These are phyloP conservation scores for Steinernema feltiae DNA, from an alignment of 1,140 invertebrate species.

Conservation along the genomic window DNA sequence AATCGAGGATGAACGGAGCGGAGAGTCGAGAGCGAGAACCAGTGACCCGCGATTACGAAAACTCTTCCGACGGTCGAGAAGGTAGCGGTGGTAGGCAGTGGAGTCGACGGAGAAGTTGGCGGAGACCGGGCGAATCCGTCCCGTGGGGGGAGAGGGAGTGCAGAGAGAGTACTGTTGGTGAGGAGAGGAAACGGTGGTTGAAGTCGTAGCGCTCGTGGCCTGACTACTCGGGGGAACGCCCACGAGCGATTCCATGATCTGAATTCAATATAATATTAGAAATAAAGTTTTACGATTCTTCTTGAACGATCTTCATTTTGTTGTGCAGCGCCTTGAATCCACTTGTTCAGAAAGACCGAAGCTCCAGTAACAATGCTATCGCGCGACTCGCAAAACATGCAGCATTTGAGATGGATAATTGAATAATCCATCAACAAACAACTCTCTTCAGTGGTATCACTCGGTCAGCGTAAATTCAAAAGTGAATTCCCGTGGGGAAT, in stretches of 20 bases:
- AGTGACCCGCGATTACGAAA: background rate
- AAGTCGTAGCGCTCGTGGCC: background rate
- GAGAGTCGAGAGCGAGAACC: background rate
- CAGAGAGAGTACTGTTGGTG: background rate
- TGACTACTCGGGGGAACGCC: background rate
- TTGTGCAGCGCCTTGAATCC: too few relatives aligned
- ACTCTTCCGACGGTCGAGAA: background rate
- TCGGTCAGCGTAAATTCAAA: too few relatives aligned
- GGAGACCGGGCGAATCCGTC: background rate
- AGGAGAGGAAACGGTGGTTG: background rate
- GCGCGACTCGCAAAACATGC: too few relatives aligned
- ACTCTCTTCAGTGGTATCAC: too few relatives aligned
- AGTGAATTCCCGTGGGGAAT: too few relatives aligned
- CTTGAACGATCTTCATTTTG: too few relatives aligned
- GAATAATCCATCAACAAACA: too few relatives aligned
- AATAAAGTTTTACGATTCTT: background rate
- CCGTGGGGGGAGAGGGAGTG: background rate
- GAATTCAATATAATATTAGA: background rate
- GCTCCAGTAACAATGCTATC: too few relatives aligned
- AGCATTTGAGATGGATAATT: too few relatives aligned
- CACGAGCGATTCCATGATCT: background rate
- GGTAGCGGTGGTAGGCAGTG: background rate
- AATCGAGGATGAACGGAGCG: background rate
- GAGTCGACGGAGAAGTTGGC: constrained; percentile 8
- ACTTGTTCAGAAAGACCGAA: too few relatives aligned